Evolutionary conservation across 2,113 vertebrate species (phyloP).

Genomic region (Rhinolophus sinicus): DNA sequence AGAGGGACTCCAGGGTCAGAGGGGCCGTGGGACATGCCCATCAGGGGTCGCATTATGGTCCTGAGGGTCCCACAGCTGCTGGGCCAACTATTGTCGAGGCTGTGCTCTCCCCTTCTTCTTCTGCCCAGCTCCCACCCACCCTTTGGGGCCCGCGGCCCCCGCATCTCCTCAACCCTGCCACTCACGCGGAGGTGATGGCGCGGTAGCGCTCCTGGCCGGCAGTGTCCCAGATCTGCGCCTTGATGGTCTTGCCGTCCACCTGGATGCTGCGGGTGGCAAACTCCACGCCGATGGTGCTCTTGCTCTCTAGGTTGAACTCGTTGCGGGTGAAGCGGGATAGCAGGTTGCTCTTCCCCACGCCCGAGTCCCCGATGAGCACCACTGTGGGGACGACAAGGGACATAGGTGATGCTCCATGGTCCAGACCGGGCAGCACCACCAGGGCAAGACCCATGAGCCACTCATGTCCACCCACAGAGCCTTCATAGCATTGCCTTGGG

Average conservation of each 20-base stretch:
- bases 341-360: constrained; percentile 98
- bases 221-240: constrained; percentile 98
- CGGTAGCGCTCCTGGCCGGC: constrained; percentile 98
- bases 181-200: constrained; percentile 98
- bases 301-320: constrained; percentile 98
- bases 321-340: constrained; percentile 98
- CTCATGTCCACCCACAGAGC: neutral
- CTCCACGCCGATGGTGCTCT: constrained; percentile 98
- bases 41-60: neutral
- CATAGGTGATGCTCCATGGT: neutral
- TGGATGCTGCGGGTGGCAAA: constrained; percentile 98
- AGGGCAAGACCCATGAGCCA: accelerated
- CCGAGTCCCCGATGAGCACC: constrained; percentile 97
- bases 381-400: constrained; percentile 83
- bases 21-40: neutral
- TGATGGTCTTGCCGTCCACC: constrained; percentile 98
- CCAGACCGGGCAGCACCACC: neutral
- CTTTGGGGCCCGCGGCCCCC: neutral
- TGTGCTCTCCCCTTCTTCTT: neutral
- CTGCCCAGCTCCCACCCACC: neutral
- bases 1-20: neutral
- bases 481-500: accelerated
- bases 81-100: neutral
- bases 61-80: neutral
- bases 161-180: neutral